Base-by-base conservation (phyloP, 2,888 invertebrate genomes). In the Acrobasis suavella region DNA sequence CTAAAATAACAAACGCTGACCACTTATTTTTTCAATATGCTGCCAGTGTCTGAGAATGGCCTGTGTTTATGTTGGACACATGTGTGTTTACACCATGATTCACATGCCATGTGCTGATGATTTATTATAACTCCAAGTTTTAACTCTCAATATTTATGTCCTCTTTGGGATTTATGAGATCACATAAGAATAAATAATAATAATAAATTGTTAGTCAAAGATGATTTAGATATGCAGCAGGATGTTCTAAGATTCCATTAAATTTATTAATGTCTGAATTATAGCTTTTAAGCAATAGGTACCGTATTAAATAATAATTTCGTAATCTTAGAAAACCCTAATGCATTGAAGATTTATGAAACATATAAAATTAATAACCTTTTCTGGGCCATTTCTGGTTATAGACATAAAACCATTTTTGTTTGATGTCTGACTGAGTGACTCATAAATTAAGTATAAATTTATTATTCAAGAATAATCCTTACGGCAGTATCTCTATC, bases 41-140 rank as follows among this genome's bases (percentile, higher is more conserved):
- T 70, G 64, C 69, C 63, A 70, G 65, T 68, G 67, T 63, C 65
- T 76, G 76, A 62, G 70, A 69, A 65, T 75, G 74, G 72, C 76
- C 72, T 71, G 71, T 83, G 82, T 82, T 83, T 83, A 81, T 73
- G 69, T 73, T 76, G 73, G 70, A 67, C 67, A 71, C 78, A 80
- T 80, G 83, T 75, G 78, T 75, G 67, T 71, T 73, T 63, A 71
- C 70, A 67, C 64, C 68, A 78, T 85, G 84, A 85, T 80, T 83
- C 85, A 83, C 76, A 64, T 67, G 72, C 81, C 80, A 81, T 81
- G 85, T 73, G 63, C 58, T 59, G 67, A 65, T 75, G 76, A 78
- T 80, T 78, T 77, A 76, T 72, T 68, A 64, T 65, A 63, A 46
- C 17, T 60, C 17, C 50, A 71, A 56, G 56, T 56, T 42, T 38